Percentiles rank a stretch among this genome's conserved stretches.
Conservation (phyloP, 2,888 invertebrate genomes). For the Diplolepis rosae region DNA sequence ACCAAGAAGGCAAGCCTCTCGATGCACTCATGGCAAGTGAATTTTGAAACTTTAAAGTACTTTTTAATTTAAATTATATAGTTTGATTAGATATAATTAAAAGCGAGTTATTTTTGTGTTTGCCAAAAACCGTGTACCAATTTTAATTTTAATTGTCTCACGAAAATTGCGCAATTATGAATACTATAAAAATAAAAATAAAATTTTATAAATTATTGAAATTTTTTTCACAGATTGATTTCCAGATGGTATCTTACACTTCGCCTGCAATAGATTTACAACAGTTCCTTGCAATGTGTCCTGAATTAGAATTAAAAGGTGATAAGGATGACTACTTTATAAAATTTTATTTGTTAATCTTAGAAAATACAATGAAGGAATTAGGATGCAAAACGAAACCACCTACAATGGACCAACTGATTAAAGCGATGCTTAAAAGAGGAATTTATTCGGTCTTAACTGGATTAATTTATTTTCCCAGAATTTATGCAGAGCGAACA, state of each 20-base stretch:
- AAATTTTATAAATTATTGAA: too few species aligned
- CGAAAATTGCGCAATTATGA: too few species aligned
- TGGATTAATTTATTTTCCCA: slow-evolving; percentile 48
- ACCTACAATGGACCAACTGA: slow-evolving; percentile 51
- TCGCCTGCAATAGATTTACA: slow-evolving; percentile 58
- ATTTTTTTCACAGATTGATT: slow-evolving; percentile 56
- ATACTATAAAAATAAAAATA: too few species aligned
- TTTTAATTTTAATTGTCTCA: too few species aligned
- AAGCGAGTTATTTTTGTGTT: too few species aligned
- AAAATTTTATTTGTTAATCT: slow-evolving; percentile 45
- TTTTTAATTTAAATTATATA: neutral
- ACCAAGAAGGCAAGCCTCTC: slow-evolving; percentile 44
- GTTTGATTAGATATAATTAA: too few species aligned
- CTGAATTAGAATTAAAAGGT: slow-evolving; percentile 46
- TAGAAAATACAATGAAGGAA: slow-evolving; percentile 47
- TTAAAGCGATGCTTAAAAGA: slow-evolving; percentile 51
- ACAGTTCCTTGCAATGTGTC: slow-evolving; percentile 55
- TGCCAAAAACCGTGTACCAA: too few species aligned
- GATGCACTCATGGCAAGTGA: slow-evolving; percentile 50
- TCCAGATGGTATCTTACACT: slow-evolving; percentile 54
- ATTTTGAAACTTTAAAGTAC: neutral
- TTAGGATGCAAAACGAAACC: slow-evolving; percentile 50
- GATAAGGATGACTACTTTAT: slow-evolving; percentile 52
- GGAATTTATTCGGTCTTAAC: slow-evolving; percentile 46
- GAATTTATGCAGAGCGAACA: slow-evolving; percentile 52